phyloP scores from a whole-genome alignment of 1,140 invertebrate species.

The Drosophila ercepeae region DNA sequence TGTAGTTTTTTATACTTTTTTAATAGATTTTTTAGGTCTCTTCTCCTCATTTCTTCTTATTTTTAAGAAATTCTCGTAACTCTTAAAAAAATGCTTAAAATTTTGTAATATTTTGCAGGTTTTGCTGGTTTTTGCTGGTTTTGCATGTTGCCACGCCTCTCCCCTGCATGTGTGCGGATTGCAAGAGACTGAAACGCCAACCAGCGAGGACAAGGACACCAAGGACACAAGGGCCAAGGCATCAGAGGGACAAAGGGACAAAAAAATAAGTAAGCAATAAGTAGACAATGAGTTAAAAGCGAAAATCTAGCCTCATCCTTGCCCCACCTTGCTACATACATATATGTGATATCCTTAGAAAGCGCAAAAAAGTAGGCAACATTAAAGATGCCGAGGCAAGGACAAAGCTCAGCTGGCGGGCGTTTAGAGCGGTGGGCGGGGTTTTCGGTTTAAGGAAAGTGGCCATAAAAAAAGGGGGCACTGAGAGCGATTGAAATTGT shows the following conservation, averaged over 20 bases:
- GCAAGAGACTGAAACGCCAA: conserved; percentile 64
- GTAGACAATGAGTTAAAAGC: conserved; percentile 74
- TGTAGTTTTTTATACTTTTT: no score
- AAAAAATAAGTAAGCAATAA: conserved; percentile 41
- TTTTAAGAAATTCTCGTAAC: no score
- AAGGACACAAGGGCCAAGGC: neutral
- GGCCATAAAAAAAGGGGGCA: conserved; percentile 31
- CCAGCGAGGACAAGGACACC: conserved; percentile 65
- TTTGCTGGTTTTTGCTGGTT: conserved; percentile 25
- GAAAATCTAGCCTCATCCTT: conserved; percentile 43
- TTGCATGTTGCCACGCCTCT: conserved; percentile 22
- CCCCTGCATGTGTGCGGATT: conserved; percentile 44
- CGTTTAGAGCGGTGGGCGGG: conserved; percentile 1
- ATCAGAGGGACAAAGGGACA: neutral
- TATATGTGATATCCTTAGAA: neutral
- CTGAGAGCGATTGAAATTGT: conserved; percentile 23
- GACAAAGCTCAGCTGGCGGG: conserved; percentile 36
- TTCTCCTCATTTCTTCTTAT: no score
- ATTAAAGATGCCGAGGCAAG: conserved; percentile 62
- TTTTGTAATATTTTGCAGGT: no score
- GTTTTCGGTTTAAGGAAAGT: conserved; percentile 38
- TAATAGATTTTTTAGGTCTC: no score
- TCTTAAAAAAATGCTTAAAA: no score
- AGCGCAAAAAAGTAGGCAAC: conserved; percentile 51
- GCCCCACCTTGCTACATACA: neutral